phyloP scores from a whole-genome alignment of 1,140 invertebrate species.

The Drosophila azteca region DNA sequence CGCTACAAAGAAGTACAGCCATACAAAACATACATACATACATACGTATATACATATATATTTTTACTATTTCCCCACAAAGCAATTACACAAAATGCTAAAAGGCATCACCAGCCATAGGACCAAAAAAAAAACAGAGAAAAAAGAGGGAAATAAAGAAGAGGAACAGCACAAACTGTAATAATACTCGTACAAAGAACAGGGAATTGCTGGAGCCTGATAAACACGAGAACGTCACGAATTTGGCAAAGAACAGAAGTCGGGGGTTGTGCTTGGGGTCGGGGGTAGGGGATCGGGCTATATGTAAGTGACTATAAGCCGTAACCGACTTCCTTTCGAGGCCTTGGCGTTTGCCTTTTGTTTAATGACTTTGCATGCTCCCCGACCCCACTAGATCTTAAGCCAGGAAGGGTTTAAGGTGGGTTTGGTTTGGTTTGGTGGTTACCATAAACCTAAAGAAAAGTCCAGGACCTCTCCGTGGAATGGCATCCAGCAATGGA shows the following conservation, averaged over 20 bases:
- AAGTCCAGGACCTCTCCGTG: conserved; percentile 3
- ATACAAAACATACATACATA: conserved; percentile 2
- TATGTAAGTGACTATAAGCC: background rate
- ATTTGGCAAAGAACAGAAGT: conserved; percentile 15
- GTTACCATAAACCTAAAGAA: conserved; percentile 30
- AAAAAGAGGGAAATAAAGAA: conserved; percentile 10
- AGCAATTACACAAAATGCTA: conserved; percentile 81
- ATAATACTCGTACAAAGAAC: conserved; percentile 17
- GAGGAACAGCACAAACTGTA: conserved; percentile 24
- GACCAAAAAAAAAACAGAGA: conserved; percentile 28
- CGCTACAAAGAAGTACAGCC: conserved; percentile 9
- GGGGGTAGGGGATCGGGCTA: background rate
- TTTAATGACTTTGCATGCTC: conserved; percentile 75
- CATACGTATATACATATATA: conserved; percentile 10
- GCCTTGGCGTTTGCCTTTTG: conserved; percentile 60
- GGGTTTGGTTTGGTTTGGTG: background rate
- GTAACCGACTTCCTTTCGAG: conserved; percentile 55
- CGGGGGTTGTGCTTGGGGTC: too few relatives aligned
- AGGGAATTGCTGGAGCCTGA: conserved; percentile 56
- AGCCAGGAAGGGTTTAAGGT: conserved; percentile 41
- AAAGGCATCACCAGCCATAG: conserved; percentile 44
- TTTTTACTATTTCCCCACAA: conserved; percentile 70
- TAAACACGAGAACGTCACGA: conserved; percentile 78
- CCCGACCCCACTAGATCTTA: background rate
- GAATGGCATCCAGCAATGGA: too few relatives aligned